phyloP scores from a whole-genome alignment of 2,888 invertebrate species.

The Orchesella flavescens region DNA sequence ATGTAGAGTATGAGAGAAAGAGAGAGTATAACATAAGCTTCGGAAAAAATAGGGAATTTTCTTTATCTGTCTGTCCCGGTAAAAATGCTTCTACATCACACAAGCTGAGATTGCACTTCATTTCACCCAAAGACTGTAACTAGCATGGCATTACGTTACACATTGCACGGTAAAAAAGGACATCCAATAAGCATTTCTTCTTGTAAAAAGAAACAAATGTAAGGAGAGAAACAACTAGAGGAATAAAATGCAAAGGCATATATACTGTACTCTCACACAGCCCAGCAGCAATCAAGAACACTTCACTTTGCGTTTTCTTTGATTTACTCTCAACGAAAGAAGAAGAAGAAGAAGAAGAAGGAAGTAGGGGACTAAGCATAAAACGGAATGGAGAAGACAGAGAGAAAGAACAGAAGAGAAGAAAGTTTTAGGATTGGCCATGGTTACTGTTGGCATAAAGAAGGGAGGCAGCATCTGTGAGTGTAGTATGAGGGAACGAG shows the following conservation, averaged over 20 bases:
- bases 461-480: slow-evolving; percentile 37
- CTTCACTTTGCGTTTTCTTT: slow-evolving; percentile 50
- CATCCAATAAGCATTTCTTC: background rate
- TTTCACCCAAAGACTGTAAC: background rate
- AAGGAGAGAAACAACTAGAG: background rate
- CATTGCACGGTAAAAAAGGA: background rate
- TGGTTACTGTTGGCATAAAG: background rate
- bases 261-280: background rate
- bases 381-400: slow-evolving; percentile 1
- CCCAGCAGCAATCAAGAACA: slow-evolving; percentile 46
- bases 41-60: background rate
- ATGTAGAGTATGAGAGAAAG: too few species aligned
- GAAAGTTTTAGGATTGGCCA: slow-evolving; percentile 2
- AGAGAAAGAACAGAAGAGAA: slow-evolving; percentile 8
- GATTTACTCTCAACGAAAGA: slow-evolving; percentile 41
- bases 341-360: background rate
- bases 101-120: slow-evolving; percentile 2
- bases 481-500: background rate
- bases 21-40: background rate
- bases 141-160: too few species aligned
- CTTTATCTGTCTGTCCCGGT: background rate
- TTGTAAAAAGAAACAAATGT: background rate
- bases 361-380: too few species aligned
- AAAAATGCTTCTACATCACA: slow-evolving; percentile 1
- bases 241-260: background rate